A percentile compares a stretch with the other conserved stretches of the same genome.
phyloP scores from a whole-genome alignment of 1,140 invertebrate genomes.

The Tetranychus cinnabarinus region DNA sequence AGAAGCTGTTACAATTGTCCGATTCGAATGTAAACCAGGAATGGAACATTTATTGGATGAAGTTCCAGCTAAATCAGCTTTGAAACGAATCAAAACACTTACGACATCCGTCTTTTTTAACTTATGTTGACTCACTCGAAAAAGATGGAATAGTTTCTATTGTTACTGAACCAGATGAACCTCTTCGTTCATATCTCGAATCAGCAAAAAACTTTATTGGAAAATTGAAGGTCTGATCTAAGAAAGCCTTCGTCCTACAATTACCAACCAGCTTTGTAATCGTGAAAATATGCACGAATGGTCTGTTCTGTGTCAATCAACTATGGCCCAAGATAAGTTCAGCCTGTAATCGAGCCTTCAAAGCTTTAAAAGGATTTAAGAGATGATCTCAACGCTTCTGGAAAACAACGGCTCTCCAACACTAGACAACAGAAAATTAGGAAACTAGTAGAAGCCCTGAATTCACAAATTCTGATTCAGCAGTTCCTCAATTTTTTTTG shows the following conservation, averaged over 20 bases:
- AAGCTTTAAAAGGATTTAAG: constrained; percentile 68
- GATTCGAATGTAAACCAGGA: constrained; percentile 22
- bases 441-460: background rate
- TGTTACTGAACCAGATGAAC: constrained; percentile 75
- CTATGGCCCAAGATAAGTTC: constrained; percentile 73
- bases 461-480: background rate
- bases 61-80: constrained; percentile 40
- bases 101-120: constrained; percentile 82
- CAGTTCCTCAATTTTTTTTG: too few species aligned
- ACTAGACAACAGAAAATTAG: constrained; percentile 15
- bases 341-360: constrained; percentile 69
- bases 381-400: constrained; percentile 62
- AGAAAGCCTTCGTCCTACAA: too few species aligned
- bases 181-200: constrained; percentile 33
- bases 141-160: constrained; percentile 26
- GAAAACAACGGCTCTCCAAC: constrained; percentile 4
- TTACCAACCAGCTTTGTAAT: too few species aligned
- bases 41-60: constrained; percentile 37
- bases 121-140: constrained; percentile 85
- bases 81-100: constrained; percentile 83
- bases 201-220: constrained; percentile 35
- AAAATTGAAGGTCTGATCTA: too few species aligned
- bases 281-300: too few species aligned
- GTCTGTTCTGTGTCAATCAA: constrained; percentile 68
- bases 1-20: constrained; percentile 22